These are phyloP conservation scores for Amyelois transitella DNA, from an alignment of 1,140 invertebrate species.

Conservation along the genomic window DNA sequence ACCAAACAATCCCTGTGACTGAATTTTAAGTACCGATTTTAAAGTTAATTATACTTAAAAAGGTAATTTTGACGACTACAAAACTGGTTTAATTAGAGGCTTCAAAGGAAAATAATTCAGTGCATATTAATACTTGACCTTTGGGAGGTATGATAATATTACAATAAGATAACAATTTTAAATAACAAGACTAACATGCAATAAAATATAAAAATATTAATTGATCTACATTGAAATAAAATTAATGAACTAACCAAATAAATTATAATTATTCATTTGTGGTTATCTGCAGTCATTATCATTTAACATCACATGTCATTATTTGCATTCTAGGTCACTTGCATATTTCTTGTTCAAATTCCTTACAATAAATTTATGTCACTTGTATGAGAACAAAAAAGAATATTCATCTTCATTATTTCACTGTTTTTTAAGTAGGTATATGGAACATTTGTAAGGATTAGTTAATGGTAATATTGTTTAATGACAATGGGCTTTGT, in stretches of 20 bases:
- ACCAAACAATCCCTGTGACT: conserved; percentile 46
- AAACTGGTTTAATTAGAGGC: not conserved
- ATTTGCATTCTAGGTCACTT: not conserved
- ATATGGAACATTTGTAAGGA: not conserved
- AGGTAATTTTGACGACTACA: not conserved
- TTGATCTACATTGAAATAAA: not conserved
- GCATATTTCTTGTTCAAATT: not conserved
- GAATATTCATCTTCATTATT: not conserved
- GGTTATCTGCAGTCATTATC: not conserved
- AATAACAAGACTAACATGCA: not conserved
- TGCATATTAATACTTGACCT: not conserved
- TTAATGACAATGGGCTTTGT: too few relatives aligned
- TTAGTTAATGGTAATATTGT: too few relatives aligned
- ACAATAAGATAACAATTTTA: not conserved
- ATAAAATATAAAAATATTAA: not conserved
- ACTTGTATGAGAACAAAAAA: not conserved
- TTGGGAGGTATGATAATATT: not conserved
- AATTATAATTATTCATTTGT: not conserved
- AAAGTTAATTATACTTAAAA: conserved; percentile 8
- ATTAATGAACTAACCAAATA: not conserved
- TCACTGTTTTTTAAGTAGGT: not conserved
- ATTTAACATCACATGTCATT: not conserved
- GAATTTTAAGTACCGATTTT: conserved; percentile 22
- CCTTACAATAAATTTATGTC: not conserved
- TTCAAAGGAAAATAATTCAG: not conserved